Evolutionary conservation across 2,888 invertebrate genomes (phyloP).

Genomic region (Listrodromus nycthemerus): DNA sequence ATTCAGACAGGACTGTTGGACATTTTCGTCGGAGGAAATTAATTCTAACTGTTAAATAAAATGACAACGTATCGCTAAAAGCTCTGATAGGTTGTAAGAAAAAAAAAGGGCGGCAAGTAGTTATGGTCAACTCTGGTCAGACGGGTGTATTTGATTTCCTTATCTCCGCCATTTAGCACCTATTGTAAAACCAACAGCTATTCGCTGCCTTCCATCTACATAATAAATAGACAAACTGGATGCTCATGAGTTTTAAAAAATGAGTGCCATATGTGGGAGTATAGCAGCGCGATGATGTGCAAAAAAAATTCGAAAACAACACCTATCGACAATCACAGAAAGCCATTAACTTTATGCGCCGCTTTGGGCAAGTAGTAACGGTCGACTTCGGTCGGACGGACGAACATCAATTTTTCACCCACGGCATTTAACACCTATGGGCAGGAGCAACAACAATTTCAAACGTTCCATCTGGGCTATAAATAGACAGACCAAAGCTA

Average conservation of each 20-base stretch:
- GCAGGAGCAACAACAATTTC: background rate
- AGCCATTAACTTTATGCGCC: background rate
- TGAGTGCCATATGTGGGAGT: too few species aligned
- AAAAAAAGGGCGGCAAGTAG: background rate
- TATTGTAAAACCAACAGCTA: background rate
- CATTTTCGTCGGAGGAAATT: background rate
- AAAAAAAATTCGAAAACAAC: background rate
- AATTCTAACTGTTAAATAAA: background rate
- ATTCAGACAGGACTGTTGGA: background rate
- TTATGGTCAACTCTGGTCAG: background rate
- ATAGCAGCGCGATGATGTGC: too few species aligned
- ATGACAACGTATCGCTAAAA: too few species aligned
- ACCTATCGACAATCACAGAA: background rate
- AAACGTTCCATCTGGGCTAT: too few species aligned
- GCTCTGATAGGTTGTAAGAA: too few species aligned
- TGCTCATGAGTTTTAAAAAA: background rate
- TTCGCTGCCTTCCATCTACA: background rate
- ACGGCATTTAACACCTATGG: background rate
- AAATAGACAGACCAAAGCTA: too few species aligned
- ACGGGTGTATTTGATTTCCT: background rate
- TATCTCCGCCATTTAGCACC: background rate
- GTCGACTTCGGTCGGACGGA: background rate
- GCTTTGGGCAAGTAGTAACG: background rate
- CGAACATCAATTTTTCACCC: background rate
- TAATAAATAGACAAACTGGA: background rate